phyloP scores from a whole-genome alignment of 2,888 invertebrate genomes.

The Chrysolina americana region DNA sequence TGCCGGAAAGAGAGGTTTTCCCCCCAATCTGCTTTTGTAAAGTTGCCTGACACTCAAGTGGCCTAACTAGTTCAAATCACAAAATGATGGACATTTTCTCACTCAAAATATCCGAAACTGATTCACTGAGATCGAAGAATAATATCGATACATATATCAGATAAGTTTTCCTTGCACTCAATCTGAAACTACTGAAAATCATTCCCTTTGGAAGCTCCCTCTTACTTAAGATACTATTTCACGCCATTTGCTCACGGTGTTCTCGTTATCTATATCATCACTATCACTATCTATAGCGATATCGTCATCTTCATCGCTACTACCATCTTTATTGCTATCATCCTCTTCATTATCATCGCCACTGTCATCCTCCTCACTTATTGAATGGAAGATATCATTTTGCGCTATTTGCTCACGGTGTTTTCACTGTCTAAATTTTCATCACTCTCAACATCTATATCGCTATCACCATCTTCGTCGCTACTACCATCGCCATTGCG shows the following conservation, averaged over 20 bases:
- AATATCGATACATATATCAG: not conserved
- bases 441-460: not conserved
- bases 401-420: not conserved
- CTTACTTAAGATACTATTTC: not conserved
- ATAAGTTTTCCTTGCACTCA: not conserved
- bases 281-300: not conserved
- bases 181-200: not conserved
- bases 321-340: not conserved
- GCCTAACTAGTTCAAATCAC: too few relatives aligned
- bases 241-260: not conserved
- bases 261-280: not conserved
- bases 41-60: too few relatives aligned
- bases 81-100: too few relatives aligned
- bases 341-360: constrained; percentile 6
- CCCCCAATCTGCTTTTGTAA: not conserved
- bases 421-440: not conserved
- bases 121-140: too few relatives aligned
- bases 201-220: not conserved
- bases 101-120: too few relatives aligned
- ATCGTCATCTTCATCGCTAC: not conserved
- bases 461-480: constrained; percentile 2
- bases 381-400: not conserved
- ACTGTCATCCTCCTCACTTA: not conserved
- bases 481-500: too few relatives aligned
- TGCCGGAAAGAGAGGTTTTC: not conserved